Base-by-base conservation (phyloP, 2,113 vertebrate genomes). In the Riparia riparia region DNA sequence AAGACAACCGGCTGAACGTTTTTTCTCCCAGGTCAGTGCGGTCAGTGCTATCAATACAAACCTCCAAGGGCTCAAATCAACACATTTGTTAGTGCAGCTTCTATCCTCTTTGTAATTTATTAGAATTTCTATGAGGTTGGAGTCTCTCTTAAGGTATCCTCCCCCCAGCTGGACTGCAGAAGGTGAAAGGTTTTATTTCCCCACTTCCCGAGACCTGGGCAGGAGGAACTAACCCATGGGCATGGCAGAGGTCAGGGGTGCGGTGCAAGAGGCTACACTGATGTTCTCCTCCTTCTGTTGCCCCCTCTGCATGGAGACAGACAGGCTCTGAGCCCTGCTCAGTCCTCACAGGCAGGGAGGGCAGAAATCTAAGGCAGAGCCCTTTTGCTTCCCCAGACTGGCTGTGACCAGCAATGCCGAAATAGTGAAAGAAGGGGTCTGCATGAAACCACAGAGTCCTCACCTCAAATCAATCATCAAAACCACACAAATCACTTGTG, bases 401-500 rank as follows among this genome's bases (percentile, higher is more conserved):
- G 29, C 68, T 82, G 19, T 11, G 45, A 78, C 41, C 37, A 80
- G 34, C 50, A 64, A 24, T 15, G 54, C 20, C 6, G 32, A 86
- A 89, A 29, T 21, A 79, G 34, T 1, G 1, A 90, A 86, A 88
- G 42, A n/a, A 65, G 39, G 64, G 34, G 28, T 89, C 45, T 83
- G 56, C 51, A 26, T 26, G 82, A 94, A 90, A 83, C 50, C 72
- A 32, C 28, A 58, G 58, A 83, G 61, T 64, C 71, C 47, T 92
- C 50, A 73, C 88, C 87, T 90, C 95, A 78, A 88, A 90, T 91
- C 82, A 86, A 5, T 90, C 82, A 94, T 24, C 51, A 31, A 82
- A 89, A 65, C 56, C 60, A 60, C 37, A 44, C 57, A 47, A 54
- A 83, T 82, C 68, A 51, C 47, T 89, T 63, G 26, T 70, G 71